phyloP scores from a whole-genome alignment of 2,888 invertebrate genomes.

The Eupithecia subumbrata region DNA sequence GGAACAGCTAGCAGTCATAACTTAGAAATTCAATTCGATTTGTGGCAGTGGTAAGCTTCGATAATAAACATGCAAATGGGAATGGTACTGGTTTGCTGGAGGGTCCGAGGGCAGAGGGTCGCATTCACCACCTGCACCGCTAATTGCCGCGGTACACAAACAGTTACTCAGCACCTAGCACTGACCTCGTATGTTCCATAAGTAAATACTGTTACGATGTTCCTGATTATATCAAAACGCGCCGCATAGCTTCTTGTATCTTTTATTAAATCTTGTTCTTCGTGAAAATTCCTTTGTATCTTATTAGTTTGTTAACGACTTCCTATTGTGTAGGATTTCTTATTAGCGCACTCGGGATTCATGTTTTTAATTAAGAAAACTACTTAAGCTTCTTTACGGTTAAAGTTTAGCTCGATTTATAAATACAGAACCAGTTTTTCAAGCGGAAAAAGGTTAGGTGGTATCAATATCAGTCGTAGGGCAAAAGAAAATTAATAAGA shows the following conservation, averaged over 20 bases:
- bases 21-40: conserved; percentile 53
- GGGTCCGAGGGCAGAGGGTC: conserved; percentile 70
- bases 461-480: not conserved
- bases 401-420: not conserved
- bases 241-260: conserved; percentile 47
- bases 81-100: conserved; percentile 51
- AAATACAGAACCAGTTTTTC: not conserved
- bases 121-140: conserved; percentile 78
- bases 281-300: conserved; percentile 45
- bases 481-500: not conserved
- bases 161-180: conserved; percentile 63
- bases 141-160: conserved; percentile 79
- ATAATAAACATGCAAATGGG: conserved; percentile 71
- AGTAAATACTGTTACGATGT: conserved; percentile 58
- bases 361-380: conserved; percentile 29
- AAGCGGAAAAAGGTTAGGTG: not conserved
- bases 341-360: conserved; percentile 34
- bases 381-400: conserved; percentile 14
- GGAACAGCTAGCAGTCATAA: conserved; percentile 53
- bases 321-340: conserved; percentile 39
- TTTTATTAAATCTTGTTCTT: conserved; percentile 47
- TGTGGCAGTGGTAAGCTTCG: conserved; percentile 57
- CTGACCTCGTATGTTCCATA: conserved; percentile 63
- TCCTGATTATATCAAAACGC: conserved; percentile 50
- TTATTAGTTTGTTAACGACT: conserved; percentile 45